Evolutionary conservation across 2,797 vertebrate genomes (phyloP), one percentile per base, ranked within the genome.

Genomic region (Spondyliosoma cantharus): DNA sequence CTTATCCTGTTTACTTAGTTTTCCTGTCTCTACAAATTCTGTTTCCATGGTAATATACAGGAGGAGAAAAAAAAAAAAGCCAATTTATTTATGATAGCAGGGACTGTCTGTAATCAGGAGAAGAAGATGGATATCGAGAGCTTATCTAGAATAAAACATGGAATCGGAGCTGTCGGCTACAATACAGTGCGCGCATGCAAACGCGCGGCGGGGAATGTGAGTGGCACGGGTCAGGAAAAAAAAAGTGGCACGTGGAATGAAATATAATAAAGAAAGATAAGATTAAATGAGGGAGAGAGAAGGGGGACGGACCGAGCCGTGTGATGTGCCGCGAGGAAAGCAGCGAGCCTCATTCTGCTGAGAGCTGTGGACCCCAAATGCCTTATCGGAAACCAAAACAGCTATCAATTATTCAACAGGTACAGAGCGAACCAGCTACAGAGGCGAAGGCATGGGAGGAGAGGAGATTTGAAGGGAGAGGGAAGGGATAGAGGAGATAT

Each of bases 341-440:
- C 86, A 87, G 83, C 74, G 53, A 82, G 76, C 78, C 80, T n/a
- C 83, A 69, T 63, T 78, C 82, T 90, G 91, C 91, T 85, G 84
- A 86, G 89, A 91, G 89, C 82, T 78, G 76, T 77, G 86, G 88
- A 93, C 88, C 92, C 86, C 85, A 84, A 90, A 91, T 73, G 91
- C 85, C 91, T 93, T 91, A 91, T 93, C 88, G 64, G 82, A 91
- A 93, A 94, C 93, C 93, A 93, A 94, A 95, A 94, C 92, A 93
- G 74, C 76, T 60, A 93, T 95, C 90, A 95, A 94, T 94, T 94
- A 94, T 95, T 94, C 93, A 94, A 91, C 91, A 92, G 91, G 89
- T 93, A 93, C 90, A 90, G 89, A 87, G 88, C 60, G 82, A 92
- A 87, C 75, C 83, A 84, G 88, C 90, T 90, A 90, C 82, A 88